phyloP scores from a whole-genome alignment of 2,113 vertebrate species.

The Anser cygnoides region DNA sequence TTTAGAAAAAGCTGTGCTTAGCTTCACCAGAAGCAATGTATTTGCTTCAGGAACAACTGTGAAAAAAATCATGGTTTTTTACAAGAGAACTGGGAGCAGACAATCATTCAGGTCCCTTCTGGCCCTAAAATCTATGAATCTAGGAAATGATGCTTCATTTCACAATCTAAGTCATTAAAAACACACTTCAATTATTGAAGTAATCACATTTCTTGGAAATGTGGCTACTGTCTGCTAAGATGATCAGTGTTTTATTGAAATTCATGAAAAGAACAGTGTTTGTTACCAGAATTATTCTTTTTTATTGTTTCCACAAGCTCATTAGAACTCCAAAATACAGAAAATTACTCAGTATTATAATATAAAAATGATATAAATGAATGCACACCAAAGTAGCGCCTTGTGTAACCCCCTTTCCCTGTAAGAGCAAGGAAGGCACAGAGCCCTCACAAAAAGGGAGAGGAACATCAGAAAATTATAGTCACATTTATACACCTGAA shows the following conservation, averaged over 20 bases:
- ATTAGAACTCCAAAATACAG: neutral
- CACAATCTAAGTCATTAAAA: conserved; percentile 40
- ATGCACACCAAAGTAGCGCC: neutral
- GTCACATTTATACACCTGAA: neutral
- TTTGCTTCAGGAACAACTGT: neutral
- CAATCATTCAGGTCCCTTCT: conserved; percentile 35
- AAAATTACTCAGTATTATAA: neutral
- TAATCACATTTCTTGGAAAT: conserved; percentile 61
- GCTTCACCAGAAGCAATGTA: neutral
- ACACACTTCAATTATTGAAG: conserved; percentile 36
- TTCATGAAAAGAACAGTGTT: neutral
- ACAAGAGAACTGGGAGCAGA: conserved; percentile 13
- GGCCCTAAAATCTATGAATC: conserved; percentile 47
- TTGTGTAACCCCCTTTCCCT: neutral
- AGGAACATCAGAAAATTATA: neutral
- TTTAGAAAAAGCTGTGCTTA: neutral
- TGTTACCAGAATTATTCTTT: conserved; percentile 26
- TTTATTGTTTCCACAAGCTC: conserved; percentile 17
- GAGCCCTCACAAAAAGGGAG: neutral
- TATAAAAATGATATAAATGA: neutral
- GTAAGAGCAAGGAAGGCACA: neutral
- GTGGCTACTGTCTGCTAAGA: conserved; percentile 24
- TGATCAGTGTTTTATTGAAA: conserved; percentile 46
- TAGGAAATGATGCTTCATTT: conserved; percentile 45
- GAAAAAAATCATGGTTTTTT: neutral